These are phyloP conservation scores for Pharmacophagus antenor DNA, from an alignment of 2,888 invertebrate species.

Conservation along the genomic window DNA sequence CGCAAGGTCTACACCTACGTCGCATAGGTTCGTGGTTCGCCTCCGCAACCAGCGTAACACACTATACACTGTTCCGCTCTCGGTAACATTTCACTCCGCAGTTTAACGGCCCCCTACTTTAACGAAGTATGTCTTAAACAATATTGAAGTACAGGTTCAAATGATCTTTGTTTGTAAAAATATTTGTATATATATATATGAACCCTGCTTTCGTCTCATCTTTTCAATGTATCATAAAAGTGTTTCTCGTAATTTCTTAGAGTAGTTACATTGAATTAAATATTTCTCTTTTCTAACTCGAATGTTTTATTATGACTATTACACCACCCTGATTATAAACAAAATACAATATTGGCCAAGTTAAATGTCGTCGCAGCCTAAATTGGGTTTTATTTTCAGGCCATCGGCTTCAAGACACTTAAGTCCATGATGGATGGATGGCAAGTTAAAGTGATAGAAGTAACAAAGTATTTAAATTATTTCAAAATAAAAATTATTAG, in stretches of 20 bases:
- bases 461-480: constrained; percentile 77
- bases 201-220: constrained; percentile 61
- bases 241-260: constrained; percentile 64
- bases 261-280: constrained; percentile 69
- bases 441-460: constrained; percentile 74
- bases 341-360: not conserved
- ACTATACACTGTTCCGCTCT: not conserved
- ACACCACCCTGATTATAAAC: not conserved
- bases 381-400: constrained; percentile 70
- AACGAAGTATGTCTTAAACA: constrained; percentile 22
- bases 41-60: not conserved
- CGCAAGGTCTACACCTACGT: constrained; percentile 97
- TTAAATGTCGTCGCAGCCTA: constrained; percentile 20
- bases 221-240: constrained; percentile 66
- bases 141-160: constrained; percentile 37
- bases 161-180: constrained; percentile 45
- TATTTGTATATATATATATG: constrained; percentile 67
- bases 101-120: not conserved
- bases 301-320: constrained; percentile 50
- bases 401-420: constrained; percentile 57
- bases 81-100: not conserved
- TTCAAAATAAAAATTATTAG: constrained; percentile 76
- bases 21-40: constrained; percentile 83
- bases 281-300: constrained; percentile 56
- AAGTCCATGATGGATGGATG: constrained; percentile 63